Evolutionary conservation across 2,888 invertebrate species (phyloP).

Genomic region (Chouioia cunea): DNA sequence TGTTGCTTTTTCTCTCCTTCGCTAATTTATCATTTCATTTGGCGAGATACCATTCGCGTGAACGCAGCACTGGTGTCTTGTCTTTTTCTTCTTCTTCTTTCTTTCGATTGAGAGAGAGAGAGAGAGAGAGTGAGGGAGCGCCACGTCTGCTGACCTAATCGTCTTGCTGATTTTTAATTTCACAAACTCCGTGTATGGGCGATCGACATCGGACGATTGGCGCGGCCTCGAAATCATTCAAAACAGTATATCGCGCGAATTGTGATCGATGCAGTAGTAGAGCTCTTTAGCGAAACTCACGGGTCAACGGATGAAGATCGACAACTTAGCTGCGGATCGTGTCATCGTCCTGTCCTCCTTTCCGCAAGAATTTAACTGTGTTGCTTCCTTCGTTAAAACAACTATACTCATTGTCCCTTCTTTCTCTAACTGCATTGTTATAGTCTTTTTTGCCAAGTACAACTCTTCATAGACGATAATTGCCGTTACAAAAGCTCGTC

Average conservation of each 20-base stretch:
- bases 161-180: slow-evolving; percentile 46
- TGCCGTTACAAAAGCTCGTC: too few relatives aligned
- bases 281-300: slow-evolving; percentile 14
- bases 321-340: slow-evolving; percentile 1
- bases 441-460: too few relatives aligned
- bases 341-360: slow-evolving; percentile 42
- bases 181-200: too few relatives aligned
- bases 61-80: too few relatives aligned
- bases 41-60: too few relatives aligned
- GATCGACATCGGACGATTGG: too few relatives aligned
- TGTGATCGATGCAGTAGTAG: neutral
- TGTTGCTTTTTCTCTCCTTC: too few relatives aligned
- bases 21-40: too few relatives aligned
- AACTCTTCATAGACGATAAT: too few relatives aligned
- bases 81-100: too few relatives aligned
- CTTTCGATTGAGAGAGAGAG: too few relatives aligned
- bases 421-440: neutral
- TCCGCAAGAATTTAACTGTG: neutral
- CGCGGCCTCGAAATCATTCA: slow-evolving; percentile 24
- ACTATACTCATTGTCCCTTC: neutral
- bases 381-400: too few relatives aligned
- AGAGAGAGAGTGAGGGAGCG: neutral
- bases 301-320: slow-evolving; percentile 20
- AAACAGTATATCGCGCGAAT: neutral
- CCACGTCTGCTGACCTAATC: slow-evolving; percentile 53